Evolutionary conservation across 2,888 invertebrate species (phyloP).

Genomic region (Pteria penguin): DNA sequence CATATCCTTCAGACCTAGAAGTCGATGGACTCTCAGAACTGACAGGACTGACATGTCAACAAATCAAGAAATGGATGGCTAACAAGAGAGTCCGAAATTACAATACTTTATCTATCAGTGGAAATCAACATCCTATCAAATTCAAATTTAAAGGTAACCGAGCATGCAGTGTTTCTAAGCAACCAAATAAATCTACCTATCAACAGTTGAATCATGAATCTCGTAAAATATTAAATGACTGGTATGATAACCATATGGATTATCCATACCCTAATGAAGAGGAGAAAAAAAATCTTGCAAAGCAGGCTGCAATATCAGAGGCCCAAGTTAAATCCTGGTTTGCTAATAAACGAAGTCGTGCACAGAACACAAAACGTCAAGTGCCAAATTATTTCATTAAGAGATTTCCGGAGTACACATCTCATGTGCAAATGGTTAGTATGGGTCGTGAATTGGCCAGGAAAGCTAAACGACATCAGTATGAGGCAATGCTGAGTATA

Average conservation of each 20-base stretch:
- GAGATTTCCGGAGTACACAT: conserved; percentile 62
- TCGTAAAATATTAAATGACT: conserved; percentile 57
- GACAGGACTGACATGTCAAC: conserved; percentile 62
- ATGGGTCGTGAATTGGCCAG: conserved; percentile 55
- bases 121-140: conserved; percentile 73
- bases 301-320: conserved; percentile 57
- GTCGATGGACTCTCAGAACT: conserved; percentile 57
- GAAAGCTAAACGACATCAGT: conserved; percentile 17
- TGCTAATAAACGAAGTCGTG: conserved; percentile 71
- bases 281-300: conserved; percentile 64
- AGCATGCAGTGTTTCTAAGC: conserved; percentile 42
- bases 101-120: conserved; percentile 75
- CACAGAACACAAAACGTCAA: conserved; percentile 67
- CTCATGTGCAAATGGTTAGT: conserved; percentile 62
- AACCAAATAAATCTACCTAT: conserved; percentile 49
- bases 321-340: conserved; percentile 74
- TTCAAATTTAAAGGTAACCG: conserved; percentile 60
- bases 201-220: conserved; percentile 55
- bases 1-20: conserved; percentile 70
- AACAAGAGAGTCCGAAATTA: conserved; percentile 73
- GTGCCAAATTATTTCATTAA: conserved; percentile 70
- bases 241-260: conserved; percentile 63
- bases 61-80: conserved; percentile 77
- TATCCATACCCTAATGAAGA: conserved; percentile 69
- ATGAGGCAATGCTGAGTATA: neutral